Percentiles rank a stretch among this genome's conserved stretches.
Evolutionary conservation across 1,140 invertebrate genomes (phyloP).

Genomic region (Limonius californicus): DNA sequence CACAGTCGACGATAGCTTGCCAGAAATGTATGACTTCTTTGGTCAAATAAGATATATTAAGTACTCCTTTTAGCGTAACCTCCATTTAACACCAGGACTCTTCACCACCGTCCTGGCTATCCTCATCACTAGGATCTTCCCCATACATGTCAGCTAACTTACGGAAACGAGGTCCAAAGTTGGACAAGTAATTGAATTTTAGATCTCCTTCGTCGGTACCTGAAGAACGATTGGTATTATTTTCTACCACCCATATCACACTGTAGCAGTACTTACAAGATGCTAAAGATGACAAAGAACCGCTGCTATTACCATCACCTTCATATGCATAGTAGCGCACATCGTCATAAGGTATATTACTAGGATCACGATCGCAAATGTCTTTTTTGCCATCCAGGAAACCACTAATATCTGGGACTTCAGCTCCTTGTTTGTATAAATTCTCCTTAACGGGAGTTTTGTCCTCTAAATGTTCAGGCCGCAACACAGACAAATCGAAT

Average conservation of each 20-base stretch:
- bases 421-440: constrained; percentile 44
- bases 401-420: constrained; percentile 72
- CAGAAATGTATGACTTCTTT: constrained; percentile 11
- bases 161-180: constrained; percentile 93
- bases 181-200: constrained; percentile 95
- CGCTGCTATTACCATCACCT: constrained; percentile 87
- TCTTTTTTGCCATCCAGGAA: constrained; percentile 88
- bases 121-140: constrained; percentile 77
- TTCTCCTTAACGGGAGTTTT: constrained; percentile 45
- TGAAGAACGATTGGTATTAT: constrained; percentile 35
- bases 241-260: no score
- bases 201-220: constrained; percentile 91
- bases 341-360: constrained; percentile 89
- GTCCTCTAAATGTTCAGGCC: constrained; percentile 36
- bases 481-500: constrained; percentile 88
- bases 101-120: constrained; percentile 64
- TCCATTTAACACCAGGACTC: constrained; percentile 71
- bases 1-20: background rate
- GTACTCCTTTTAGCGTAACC: background rate
- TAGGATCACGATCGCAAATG: constrained; percentile 84
- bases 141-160: constrained; percentile 98
- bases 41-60: constrained; percentile 10
- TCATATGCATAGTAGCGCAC: constrained; percentile 95
- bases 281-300: constrained; percentile 88
- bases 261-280: constrained; percentile 61